These are phyloP conservation scores for Deroplatys truncata DNA, from an alignment of 2,888 invertebrate species.

Conservation along the genomic window DNA sequence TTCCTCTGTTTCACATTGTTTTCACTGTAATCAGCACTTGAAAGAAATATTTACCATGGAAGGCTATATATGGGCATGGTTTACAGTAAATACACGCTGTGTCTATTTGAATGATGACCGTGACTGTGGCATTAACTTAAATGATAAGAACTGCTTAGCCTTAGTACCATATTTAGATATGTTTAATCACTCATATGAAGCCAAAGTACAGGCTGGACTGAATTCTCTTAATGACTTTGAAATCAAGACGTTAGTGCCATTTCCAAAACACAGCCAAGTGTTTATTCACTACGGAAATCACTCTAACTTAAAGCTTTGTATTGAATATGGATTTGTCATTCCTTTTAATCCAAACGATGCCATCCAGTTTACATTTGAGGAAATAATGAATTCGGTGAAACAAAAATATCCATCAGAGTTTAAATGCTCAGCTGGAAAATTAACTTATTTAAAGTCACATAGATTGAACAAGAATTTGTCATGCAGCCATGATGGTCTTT, in stretches of 20 bases:
- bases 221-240: constrained; percentile 47
- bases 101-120: constrained; percentile 62
- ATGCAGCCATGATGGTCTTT: constrained; percentile 20
- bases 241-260: constrained; percentile 51
- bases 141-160: constrained; percentile 51
- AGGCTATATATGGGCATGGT: constrained; percentile 74
- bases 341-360: constrained; percentile 64
- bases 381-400: constrained; percentile 42
- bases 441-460: constrained; percentile 1
- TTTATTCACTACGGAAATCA: constrained; percentile 88
- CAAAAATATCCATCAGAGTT: constrained; percentile 21
- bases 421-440: constrained; percentile 16
- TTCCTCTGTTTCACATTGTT: constrained; percentile 1
- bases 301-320: constrained; percentile 71
- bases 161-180: constrained; percentile 86
- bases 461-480: constrained; percentile 13
- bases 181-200: constrained; percentile 75
- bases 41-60: constrained; percentile 51
- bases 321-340: constrained; percentile 83
- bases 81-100: constrained; percentile 79
- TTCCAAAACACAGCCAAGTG: constrained; percentile 65
- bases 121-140: neutral
- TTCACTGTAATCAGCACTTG: constrained; percentile 39
- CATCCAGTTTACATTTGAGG: constrained; percentile 56
- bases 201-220: constrained; percentile 52